Conservation (phyloP, 64 coral and sea anemone genomes). For the Stichodactyla helianthus region DNA sequence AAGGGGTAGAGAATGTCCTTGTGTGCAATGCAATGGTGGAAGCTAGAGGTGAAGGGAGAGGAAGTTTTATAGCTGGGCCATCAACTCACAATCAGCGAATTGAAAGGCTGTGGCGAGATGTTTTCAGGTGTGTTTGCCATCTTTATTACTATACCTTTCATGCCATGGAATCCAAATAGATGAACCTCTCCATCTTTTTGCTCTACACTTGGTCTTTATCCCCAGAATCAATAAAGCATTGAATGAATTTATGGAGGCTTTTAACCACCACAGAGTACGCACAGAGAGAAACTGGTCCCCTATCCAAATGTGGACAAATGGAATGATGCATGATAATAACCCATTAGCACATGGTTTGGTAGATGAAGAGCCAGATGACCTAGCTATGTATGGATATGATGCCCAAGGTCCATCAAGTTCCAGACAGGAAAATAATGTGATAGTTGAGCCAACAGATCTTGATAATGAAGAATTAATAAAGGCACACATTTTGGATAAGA, state of each 20-base stretch:
- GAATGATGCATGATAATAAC: conserved; percentile 49
- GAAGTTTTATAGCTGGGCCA: conserved; percentile 44
- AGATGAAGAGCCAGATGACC: conserved; percentile 47
- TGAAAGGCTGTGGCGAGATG: conserved; percentile 26
- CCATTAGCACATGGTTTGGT: conserved; percentile 32
- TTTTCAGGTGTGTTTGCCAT: conserved; percentile 39
- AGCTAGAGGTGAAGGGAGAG: conserved; percentile 26
- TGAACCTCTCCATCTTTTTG: conserved; percentile 36
- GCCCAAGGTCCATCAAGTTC: conserved; percentile 40
- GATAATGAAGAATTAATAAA: conserved; percentile 31
- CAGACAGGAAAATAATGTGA: conserved; percentile 56
- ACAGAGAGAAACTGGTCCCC: conserved; percentile 46
- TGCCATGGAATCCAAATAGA: conserved; percentile 31
- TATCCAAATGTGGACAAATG: conserved; percentile 53
- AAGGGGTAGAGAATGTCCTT: conserved; percentile 23
- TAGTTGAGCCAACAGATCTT: conserved; percentile 36
- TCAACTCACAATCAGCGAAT: conserved; percentile 43
- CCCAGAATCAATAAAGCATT: conserved; percentile 40
- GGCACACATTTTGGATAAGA: conserved; percentile 26
- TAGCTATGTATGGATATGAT: conserved; percentile 45
- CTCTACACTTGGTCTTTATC: conserved; percentile 45
- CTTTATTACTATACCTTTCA: conserved; percentile 30
- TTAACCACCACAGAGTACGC: conserved; percentile 39
- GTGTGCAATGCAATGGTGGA: conserved; percentile 41
- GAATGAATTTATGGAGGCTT: conserved; percentile 34